Evolutionary conservation across 2,797 vertebrate species (phyloP).

Genomic region (Sebastolobus alascanus): DNA sequence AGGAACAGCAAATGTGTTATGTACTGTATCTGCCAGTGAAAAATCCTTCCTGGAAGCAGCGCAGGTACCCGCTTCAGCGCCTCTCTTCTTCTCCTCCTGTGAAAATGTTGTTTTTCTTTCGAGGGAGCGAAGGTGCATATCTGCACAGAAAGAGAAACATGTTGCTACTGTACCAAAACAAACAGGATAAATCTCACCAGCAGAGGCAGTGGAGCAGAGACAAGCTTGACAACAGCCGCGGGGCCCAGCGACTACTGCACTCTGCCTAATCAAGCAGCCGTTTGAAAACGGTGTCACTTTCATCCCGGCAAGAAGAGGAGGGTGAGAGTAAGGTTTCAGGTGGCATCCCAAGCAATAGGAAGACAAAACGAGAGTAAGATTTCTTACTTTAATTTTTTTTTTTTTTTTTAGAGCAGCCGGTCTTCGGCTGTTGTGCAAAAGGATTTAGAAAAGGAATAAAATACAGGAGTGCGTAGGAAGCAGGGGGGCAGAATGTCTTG

Average conservation of each 20-base stretch:
- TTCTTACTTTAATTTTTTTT: conserved; percentile 2
- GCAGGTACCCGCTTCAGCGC: conserved; percentile 37
- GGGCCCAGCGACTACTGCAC: conserved; percentile 67
- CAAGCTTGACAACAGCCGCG: conserved; percentile 76
- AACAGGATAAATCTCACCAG: conserved; percentile 81
- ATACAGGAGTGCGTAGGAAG: conserved; percentile 20
- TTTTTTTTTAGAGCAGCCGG: background rate
- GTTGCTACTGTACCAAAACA: conserved; percentile 79
- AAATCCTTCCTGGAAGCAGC: conserved; percentile 56
- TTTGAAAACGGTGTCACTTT: conserved; percentile 74
- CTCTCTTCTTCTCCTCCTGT: conserved; percentile 46
- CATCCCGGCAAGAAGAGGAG: conserved; percentile 47
- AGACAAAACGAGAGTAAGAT: conserved; percentile 21
- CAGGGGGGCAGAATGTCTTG: conserved; percentile 4
- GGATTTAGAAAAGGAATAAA: background rate
- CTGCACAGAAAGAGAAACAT: conserved; percentile 68
- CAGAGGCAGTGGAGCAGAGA: conserved; percentile 78
- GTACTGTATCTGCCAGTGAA: conserved; percentile 45
- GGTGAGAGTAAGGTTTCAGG: conserved; percentile 45
- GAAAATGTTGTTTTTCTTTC: conserved; percentile 66
- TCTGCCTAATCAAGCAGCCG: conserved; percentile 78
- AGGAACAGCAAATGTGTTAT: conserved; percentile 49
- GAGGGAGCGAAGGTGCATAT: conserved; percentile 70
- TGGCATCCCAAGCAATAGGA: conserved; percentile 35
- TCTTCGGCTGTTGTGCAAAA: conserved; percentile 26